Evolutionary conservation across 2,797 vertebrate genomes (phyloP).

Genomic region (Pseudopleuronectes americanus): DNA sequence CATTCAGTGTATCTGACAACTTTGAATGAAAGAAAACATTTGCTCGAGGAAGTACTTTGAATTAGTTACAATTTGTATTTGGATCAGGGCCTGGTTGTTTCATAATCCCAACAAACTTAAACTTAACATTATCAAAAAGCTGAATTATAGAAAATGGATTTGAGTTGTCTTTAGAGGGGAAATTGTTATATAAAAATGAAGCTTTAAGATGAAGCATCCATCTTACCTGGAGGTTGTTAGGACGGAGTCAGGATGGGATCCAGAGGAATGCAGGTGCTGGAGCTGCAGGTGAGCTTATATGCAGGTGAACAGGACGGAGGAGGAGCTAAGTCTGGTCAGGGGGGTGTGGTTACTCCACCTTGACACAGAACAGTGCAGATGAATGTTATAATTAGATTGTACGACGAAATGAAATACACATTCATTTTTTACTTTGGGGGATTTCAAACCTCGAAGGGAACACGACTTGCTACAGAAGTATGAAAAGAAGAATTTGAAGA

Average conservation of each 20-base stretch:
- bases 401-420: too few species aligned
- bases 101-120: background rate
- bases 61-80: background rate
- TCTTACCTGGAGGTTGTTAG: slow-evolving; percentile 64
- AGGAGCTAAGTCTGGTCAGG: slow-evolving; percentile 43
- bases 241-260: slow-evolving; percentile 26
- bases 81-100: background rate
- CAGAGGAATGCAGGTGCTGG: slow-evolving; percentile 47
- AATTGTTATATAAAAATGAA: background rate
- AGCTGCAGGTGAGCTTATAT: slow-evolving; percentile 76
- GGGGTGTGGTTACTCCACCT: slow-evolving; percentile 43
- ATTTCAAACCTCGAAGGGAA: too few species aligned
- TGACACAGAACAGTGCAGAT: slow-evolving; percentile 1
- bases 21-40: background rate
- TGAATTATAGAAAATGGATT: background rate
- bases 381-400: background rate
- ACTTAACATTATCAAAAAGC: background rate
- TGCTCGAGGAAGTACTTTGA: background rate
- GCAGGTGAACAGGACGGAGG: slow-evolving; percentile 66
- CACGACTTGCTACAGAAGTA: too few species aligned
- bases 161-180: background rate
- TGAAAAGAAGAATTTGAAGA: too few species aligned
- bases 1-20: slow-evolving; percentile 20
- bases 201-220: background rate
- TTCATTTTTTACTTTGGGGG: too few species aligned